These are phyloP conservation scores for Himalopsyche phryganea DNA, from an alignment of 1,140 invertebrate species.

Conservation along the genomic window DNA sequence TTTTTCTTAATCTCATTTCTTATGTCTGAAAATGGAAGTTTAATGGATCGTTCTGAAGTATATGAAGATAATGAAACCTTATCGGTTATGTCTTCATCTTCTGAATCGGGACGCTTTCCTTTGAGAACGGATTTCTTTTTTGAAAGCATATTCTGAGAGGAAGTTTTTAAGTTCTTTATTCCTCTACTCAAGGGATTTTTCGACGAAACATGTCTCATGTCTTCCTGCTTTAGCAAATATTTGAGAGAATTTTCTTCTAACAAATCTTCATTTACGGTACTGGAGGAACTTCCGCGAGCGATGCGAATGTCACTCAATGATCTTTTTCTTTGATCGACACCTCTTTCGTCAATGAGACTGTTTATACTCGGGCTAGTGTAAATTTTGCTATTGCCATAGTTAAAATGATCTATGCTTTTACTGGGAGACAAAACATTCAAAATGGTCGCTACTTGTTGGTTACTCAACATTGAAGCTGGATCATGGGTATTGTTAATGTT, in stretches of 20 bases:
- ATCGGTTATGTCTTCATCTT: slow-evolving; percentile 42
- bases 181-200: slow-evolving; percentile 50
- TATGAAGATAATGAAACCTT: slow-evolving; percentile 45
- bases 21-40: slow-evolving; percentile 39
- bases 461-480: slow-evolving; percentile 9
- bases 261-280: slow-evolving; percentile 41
- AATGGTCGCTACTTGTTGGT: slow-evolving; percentile 13
- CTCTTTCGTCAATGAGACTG: too few species aligned
- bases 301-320: slow-evolving; percentile 3
- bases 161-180: slow-evolving; percentile 54
- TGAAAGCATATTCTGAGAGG: slow-evolving; percentile 53
- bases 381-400: too few species aligned
- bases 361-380: too few species aligned
- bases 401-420: neutral
- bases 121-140: slow-evolving; percentile 46
- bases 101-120: slow-evolving; percentile 2
- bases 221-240: slow-evolving; percentile 54
- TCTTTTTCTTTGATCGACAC: neutral
- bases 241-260: slow-evolving; percentile 33
- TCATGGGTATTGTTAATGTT: slow-evolving; percentile 23
- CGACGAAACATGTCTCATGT: slow-evolving; percentile 50
- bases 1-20: slow-evolving; percentile 48
- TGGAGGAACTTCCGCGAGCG: slow-evolving; percentile 39
- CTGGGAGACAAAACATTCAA: slow-evolving; percentile 17
- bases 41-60: slow-evolving; percentile 45